Conservation (phyloP, 2,113 vertebrate species). For the Centropus unirufus region DNA sequence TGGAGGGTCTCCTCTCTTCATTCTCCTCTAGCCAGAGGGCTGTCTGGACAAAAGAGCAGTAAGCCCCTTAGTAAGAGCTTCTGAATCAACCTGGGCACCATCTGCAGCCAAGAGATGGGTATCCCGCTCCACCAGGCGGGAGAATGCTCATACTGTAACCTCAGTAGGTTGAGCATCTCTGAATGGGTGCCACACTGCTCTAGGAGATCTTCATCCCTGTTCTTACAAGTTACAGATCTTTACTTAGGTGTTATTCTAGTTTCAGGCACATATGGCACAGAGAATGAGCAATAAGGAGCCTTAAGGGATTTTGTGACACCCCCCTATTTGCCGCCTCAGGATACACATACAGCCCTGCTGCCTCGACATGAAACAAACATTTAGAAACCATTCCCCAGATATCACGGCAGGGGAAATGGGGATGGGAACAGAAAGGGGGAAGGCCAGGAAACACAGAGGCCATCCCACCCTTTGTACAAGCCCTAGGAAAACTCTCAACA, state of each 20-base stretch:
- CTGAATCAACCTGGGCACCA: background rate
- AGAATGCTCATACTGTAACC: rapidly evolving
- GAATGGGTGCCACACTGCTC: too few species aligned
- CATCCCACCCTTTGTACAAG: background rate
- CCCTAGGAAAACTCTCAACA: background rate
- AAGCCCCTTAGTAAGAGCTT: background rate
- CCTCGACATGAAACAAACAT: background rate
- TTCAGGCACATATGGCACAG: background rate
- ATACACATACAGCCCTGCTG: rapidly evolving
- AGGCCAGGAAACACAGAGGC: background rate
- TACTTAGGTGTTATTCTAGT: background rate
- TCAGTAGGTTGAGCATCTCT: background rate
- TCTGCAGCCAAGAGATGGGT: background rate
- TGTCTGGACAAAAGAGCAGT: background rate
- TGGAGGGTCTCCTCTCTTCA: rapidly evolving
- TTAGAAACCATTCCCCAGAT: background rate
- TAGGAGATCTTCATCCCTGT: background rate
- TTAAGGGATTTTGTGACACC: background rate
- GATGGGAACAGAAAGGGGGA: background rate
- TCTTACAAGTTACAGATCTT: background rate
- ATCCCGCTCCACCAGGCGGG: background rate
- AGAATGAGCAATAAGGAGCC: background rate
- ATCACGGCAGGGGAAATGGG: too few species aligned
- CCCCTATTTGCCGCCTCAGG: background rate
- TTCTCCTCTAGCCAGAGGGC: background rate